Evolutionary conservation across 2,888 invertebrate species (phyloP).

Genomic region (Archips xylosteana): DNA sequence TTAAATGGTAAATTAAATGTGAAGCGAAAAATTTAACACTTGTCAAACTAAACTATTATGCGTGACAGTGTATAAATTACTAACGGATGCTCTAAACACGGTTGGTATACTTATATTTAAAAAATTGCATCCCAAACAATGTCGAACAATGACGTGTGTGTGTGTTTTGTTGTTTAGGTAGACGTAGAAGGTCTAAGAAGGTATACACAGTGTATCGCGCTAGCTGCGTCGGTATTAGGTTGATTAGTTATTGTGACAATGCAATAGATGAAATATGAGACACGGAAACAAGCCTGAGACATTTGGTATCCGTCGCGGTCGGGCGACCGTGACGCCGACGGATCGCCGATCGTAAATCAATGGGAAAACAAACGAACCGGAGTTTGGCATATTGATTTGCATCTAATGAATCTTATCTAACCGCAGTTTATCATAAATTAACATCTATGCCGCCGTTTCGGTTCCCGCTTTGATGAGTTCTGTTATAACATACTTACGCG

Average conservation of each 20-base stretch:
- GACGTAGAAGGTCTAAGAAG: neutral
- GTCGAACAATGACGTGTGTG: neutral
- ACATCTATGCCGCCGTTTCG: slow-evolving; percentile 24
- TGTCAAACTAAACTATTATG: slow-evolving; percentile 71
- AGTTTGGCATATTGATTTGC: slow-evolving; percentile 56
- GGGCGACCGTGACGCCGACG: slow-evolving; percentile 63
- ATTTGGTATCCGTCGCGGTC: slow-evolving; percentile 67
- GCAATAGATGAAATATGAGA: slow-evolving; percentile 69
- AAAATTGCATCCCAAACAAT: slow-evolving; percentile 22
- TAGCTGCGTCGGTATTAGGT: slow-evolving; percentile 18
- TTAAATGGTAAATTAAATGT: slow-evolving; percentile 70
- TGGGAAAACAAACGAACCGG: slow-evolving; percentile 60
- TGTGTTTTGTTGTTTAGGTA: neutral
- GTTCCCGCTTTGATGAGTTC: slow-evolving; percentile 19
- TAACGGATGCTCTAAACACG: slow-evolving; percentile 61
- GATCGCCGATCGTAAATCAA: slow-evolving; percentile 69
- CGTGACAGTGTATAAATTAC: slow-evolving; percentile 73
- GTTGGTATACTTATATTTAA: slow-evolving; percentile 13
- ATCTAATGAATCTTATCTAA: slow-evolving; percentile 41
- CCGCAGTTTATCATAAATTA: slow-evolving; percentile 49
- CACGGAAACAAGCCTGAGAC: slow-evolving; percentile 68
- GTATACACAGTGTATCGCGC: neutral
- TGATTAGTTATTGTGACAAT: slow-evolving; percentile 54
- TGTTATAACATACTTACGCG: slow-evolving; percentile 5
- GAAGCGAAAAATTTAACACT: slow-evolving; percentile 71